Evolutionary conservation across 2,888 invertebrate species (phyloP), one percentile per base, ranked within the genome.

Genomic region (Neoscelio sp.): DNA sequence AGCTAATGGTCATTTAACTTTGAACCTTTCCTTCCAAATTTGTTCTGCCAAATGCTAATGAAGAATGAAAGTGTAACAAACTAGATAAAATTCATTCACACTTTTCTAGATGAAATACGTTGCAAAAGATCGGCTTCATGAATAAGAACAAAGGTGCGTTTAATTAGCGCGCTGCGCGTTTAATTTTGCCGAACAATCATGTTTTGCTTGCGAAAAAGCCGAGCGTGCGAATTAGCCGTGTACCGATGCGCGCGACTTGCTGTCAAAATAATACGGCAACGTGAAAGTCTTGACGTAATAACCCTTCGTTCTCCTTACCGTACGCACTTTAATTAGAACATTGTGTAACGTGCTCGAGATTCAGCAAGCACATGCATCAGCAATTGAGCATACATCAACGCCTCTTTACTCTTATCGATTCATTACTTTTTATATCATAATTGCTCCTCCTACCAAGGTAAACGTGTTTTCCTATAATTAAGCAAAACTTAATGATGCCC

Each of bases 201-300:
- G 52, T 10, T 42, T 42, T 28, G 17, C 68, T 62, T 54, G 68
- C 76, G 56, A 54, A 76, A 64, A 77, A 54, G 30, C n/a, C 58
- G 64, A 70, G 64, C 64, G 76, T 77, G 70, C 44, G 70, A 77
- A 77, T 44, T 23, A 12, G 28, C 17, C 28, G 50, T 20, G 46
- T 68, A 56, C 40, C 35, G 54, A 58, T 64, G 62, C 54, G 64
- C 73, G 42, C 35, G 46, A 52, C 26, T 62, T 52, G 42, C 68
- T 48, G 64, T 56, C 67, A 76, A 76, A 80, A 80, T 68, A 46
- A 67, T 40, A 56, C 50, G 62, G 52, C 48, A 76, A 56, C 73
- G 68, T 52, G 76, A 76, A 80, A 70, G 58, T 76, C 38, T 46
- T 76, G 73, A 73, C 52, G 76, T 65, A 80, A 76, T 58, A 58